phyloP scores from a whole-genome alignment of 2,888 invertebrate species.

The Galerucella calmariensis region DNA sequence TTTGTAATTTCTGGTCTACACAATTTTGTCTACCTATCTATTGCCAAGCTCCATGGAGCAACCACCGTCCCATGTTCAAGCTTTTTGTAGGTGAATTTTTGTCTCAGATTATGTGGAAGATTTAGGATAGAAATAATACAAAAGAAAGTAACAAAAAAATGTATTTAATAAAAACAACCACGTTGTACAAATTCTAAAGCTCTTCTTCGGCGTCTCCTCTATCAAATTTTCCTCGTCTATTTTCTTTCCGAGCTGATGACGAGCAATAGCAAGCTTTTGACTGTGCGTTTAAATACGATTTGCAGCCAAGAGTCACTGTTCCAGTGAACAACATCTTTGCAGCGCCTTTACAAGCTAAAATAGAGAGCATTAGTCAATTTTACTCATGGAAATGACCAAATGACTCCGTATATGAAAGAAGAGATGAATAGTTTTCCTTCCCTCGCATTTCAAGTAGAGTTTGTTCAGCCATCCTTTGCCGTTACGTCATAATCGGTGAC shows the following conservation, averaged over 20 bases:
- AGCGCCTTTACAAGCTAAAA: conserved; percentile 84
- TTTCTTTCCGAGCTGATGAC: conserved; percentile 54
- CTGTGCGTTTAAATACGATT: conserved; percentile 87
- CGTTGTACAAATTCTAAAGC: conserved; percentile 13
- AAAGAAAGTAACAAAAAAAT: not conserved
- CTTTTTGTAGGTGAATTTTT: too few species aligned
- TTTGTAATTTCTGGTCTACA: too few species aligned
- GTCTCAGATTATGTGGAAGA: too few species aligned
- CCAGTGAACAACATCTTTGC: conserved; percentile 89
- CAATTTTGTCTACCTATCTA: too few species aligned
- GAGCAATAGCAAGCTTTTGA: conserved; percentile 84
- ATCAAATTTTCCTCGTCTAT: conserved; percentile 66
- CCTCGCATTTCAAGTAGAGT: too few species aligned
- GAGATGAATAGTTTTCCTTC: too few species aligned
- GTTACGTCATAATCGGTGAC: too few species aligned
- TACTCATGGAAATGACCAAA: too few species aligned
- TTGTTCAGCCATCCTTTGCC: too few species aligned
- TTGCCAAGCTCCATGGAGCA: too few species aligned
- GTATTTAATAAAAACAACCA: conserved; percentile 2
- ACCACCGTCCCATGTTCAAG: too few species aligned
- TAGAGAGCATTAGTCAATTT: conserved; percentile 7
- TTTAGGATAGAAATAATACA: not conserved
- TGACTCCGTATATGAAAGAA: too few species aligned
- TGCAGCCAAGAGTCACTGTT: conserved; percentile 87
- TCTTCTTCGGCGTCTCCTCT: conserved; percentile 48